Base-by-base conservation (phyloP, 2,797 vertebrate genomes). In the Chaetophractus vellerosus region DNA sequence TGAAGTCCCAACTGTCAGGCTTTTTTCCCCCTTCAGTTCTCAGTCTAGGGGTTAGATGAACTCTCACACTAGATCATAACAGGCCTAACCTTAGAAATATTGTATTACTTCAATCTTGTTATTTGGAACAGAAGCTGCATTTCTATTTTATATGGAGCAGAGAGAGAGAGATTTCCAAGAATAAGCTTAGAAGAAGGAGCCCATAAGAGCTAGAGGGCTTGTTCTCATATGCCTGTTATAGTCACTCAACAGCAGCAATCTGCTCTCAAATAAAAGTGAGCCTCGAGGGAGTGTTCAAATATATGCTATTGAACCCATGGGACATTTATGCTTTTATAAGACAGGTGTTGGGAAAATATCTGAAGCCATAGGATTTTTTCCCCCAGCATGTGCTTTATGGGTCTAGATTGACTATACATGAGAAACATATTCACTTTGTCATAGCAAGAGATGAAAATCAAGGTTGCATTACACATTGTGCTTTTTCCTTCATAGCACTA, bases 211-310 rank as follows among this genome's bases (percentile, higher is more conserved):
- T 71, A 14, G 68, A 52, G 26, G 24, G 41, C 76, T 94, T 96
- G 50, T 92, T 94, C 94, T 92, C 83, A 61, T 84, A 68, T 41
- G 68, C 57, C 81, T 82, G 63, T 41, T 10, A 16, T 41, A 90
- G 95, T 48, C 5, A 9, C 48, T 96, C n/a, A 74, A 38, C 52
- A 75, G 81, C 50, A 84, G 80, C 80, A 94, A 45, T 87, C 93
- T 94, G 48, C 76, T 96, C 84, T 96, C 80, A 83, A 94, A 91
- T 81, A 63, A 95, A 96, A 96, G 61, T 15, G 78, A 93, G 36
- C 33, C 80, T 63, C 36, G 61, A 96, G 89, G 66, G 45, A 93
- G 59, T 63, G 68, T 90, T 97, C 90, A 95, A 38, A 94, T 92
- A 79, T 36, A 36, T 88, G 41, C 28, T 74, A 21, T 36, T 68